Evolutionary conservation across 2,113 vertebrate genomes (phyloP).

Genomic region (Bothrops jararaca): DNA sequence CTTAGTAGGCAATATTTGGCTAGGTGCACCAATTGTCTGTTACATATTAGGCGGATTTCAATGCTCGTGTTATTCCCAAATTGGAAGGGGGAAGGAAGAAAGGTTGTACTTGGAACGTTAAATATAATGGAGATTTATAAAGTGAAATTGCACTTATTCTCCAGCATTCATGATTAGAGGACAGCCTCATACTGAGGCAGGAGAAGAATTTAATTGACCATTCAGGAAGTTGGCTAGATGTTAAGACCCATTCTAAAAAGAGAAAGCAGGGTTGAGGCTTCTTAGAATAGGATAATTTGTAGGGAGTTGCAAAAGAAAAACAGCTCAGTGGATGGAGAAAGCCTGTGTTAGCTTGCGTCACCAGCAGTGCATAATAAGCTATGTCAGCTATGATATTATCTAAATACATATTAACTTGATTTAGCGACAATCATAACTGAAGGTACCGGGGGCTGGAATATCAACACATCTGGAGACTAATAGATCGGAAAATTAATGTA

Average conservation of each 20-base stretch:
- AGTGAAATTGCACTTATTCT: neutral
- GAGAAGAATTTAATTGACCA: neutral
- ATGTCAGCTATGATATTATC: neutral
- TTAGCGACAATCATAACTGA: neutral
- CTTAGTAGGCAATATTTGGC: neutral
- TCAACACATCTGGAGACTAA: neutral
- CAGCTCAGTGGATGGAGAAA: neutral
- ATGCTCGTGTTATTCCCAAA: neutral
- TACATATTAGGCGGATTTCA: neutral
- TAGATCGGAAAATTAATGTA: neutral
- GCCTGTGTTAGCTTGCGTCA: neutral
- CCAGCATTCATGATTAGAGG: neutral
- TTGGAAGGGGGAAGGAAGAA: neutral
- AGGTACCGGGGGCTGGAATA: neutral
- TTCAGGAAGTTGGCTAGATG: neutral
- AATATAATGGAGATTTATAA: neutral
- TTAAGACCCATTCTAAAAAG: neutral
- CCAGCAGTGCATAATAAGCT: neutral
- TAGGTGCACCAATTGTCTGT: neutral
- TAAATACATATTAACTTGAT: neutral
- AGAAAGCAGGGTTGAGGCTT: neutral
- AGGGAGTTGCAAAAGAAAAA: neutral
- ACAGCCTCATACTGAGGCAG: neutral
- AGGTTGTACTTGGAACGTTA: neutral
- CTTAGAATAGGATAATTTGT: neutral